These are phyloP conservation scores for Laterallus jamaicensis DNA, from an alignment of 2,113 vertebrate genomes.

Conservation along the genomic window DNA sequence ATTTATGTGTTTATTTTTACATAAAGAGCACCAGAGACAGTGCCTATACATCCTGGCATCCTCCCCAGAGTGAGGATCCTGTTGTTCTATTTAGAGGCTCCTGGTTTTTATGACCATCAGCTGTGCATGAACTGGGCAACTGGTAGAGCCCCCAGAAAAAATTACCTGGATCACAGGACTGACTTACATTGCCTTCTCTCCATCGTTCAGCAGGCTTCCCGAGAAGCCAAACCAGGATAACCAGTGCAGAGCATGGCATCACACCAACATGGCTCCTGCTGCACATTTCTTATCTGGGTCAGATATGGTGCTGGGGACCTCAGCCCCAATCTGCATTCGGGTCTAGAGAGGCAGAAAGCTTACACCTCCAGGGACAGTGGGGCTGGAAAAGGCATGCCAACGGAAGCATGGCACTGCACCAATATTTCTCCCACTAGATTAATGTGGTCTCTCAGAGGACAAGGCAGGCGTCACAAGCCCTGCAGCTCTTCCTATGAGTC, in stretches of 20 bases:
- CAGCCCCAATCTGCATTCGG: background rate
- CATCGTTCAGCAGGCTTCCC: background rate
- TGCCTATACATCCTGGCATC: background rate
- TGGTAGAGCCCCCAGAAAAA: background rate
- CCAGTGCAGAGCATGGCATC: accelerated
- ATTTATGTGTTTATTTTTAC: background rate
- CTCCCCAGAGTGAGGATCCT: background rate
- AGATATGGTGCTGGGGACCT: background rate
- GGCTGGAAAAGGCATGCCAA: background rate
- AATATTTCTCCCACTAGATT: background rate
- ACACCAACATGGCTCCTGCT: background rate
- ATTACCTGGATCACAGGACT: background rate
- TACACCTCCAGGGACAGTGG: background rate
- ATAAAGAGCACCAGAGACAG: background rate
- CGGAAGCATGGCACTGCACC: background rate
- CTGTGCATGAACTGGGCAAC: background rate
- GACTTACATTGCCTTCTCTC: background rate
- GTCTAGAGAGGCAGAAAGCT: background rate
- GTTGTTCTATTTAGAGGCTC: background rate
- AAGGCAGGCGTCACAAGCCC: background rate
- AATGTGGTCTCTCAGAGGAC: background rate
- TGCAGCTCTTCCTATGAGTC: background rate
- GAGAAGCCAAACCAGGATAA: accelerated
- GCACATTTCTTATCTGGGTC: background rate
- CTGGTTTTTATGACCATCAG: background rate